phyloP scores from a whole-genome alignment of 1,140 invertebrate genomes.

The Nylanderia fulva region DNA sequence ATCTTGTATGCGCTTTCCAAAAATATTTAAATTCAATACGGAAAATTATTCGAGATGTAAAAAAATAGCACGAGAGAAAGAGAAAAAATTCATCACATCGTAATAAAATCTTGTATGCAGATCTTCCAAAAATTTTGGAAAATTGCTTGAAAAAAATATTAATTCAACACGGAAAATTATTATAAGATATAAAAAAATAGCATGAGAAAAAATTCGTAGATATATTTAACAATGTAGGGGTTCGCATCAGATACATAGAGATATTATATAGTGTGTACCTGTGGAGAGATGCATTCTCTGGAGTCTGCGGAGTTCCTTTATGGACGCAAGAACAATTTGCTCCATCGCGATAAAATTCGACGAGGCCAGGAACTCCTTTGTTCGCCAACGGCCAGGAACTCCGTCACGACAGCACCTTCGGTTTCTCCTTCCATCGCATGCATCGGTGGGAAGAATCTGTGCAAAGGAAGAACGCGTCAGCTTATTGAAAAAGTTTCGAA shows the following conservation, averaged over 20 bases:
- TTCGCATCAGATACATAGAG: not conserved
- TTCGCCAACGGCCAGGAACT: conserved; percentile 39
- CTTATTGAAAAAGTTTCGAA: conserved; percentile 1
- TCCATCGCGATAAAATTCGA: conserved; percentile 57
- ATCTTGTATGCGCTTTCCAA: too few relatives aligned
- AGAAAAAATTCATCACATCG: too few relatives aligned
- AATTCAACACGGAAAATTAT: conserved; percentile 4
- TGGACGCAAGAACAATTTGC: conserved; percentile 58
- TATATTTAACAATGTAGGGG: not conserved
- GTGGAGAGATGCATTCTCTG: not conserved
- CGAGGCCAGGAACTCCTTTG: conserved; percentile 36
- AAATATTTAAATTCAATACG: too few relatives aligned
- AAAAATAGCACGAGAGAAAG: too few relatives aligned
- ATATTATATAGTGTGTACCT: not conserved
- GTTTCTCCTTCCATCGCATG: too few relatives aligned
- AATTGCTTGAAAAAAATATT: not conserved
- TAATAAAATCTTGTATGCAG: not conserved
- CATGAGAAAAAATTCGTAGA: not conserved
- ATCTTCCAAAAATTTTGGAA: not conserved
- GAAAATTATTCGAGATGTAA: too few relatives aligned
- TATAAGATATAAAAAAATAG: too few relatives aligned
- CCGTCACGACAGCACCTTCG: not conserved
- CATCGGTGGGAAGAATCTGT: conserved; percentile 1
- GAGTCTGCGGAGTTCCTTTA: conserved; percentile 41
- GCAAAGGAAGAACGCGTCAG: not conserved